A percentile compares a stretch with the other conserved stretches of the same genome.
phyloP scores from a whole-genome alignment of 2,113 vertebrate genomes.

The Halcyon malimbica region DNA sequence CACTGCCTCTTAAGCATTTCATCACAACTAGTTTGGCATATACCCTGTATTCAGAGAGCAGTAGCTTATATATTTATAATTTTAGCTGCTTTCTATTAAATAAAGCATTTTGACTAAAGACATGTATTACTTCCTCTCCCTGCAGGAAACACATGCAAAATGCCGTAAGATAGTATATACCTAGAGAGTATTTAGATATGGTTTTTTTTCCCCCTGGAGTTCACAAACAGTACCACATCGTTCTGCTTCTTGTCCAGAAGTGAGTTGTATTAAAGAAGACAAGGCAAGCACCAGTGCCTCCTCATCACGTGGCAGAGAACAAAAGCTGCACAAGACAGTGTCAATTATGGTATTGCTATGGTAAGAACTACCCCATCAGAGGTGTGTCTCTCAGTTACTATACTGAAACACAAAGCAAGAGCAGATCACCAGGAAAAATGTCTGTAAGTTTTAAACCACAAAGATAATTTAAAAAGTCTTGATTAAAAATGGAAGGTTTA shows the following conservation, averaged over 20 bases:
- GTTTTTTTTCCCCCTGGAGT: not conserved
- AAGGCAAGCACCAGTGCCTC: not conserved
- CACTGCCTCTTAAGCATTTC: not conserved
- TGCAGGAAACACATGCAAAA: not conserved
- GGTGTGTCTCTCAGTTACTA: not conserved
- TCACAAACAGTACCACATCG: not conserved
- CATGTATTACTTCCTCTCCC: not conserved
- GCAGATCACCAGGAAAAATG: not conserved
- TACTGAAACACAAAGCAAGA: not conserved
- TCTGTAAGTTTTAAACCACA: not conserved
- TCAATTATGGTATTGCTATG: not conserved
- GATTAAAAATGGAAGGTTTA: not conserved
- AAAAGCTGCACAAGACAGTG: not conserved
- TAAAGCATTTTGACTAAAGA: not conserved
- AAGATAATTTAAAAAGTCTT: not conserved
- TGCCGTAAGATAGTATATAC: not conserved
- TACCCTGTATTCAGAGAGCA: not conserved
- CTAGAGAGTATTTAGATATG: not conserved
- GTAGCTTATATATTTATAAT: not conserved
- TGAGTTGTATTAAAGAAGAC: not conserved
- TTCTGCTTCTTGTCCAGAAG: not conserved
- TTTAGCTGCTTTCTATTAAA: not conserved
- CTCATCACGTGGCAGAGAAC: not conserved
- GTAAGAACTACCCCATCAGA: not conserved
- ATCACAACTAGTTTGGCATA: not conserved